phyloP scores from a whole-genome alignment of 23 tunicate genomes.

The Diplosoma virens region DNA sequence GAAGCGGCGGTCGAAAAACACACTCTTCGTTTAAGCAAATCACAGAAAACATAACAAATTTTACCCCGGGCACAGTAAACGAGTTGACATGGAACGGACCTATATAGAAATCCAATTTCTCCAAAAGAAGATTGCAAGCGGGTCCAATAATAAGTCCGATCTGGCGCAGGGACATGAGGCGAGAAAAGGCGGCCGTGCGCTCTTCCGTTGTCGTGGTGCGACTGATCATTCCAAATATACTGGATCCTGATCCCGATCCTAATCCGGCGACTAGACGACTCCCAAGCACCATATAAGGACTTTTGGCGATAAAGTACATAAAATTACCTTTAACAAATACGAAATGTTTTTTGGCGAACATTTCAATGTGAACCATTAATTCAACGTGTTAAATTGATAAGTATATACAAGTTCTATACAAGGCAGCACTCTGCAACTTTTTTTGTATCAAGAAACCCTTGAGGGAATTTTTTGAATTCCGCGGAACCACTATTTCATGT shows the following conservation, averaged over 20 bases:
- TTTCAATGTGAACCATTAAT: not conserved
- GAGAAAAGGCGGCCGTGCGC: slow-evolving; percentile 68
- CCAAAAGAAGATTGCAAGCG: slow-evolving; percentile 61
- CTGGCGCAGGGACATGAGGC: slow-evolving; percentile 80
- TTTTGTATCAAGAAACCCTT: too few relatives aligned
- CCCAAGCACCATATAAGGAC: slow-evolving; percentile 48
- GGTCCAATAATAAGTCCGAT: slow-evolving; percentile 84
- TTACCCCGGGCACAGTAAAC: slow-evolving; percentile 67
- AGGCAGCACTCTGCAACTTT: too few relatives aligned
- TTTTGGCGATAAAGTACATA: slow-evolving; percentile 54
- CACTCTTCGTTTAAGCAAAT: too few relatives aligned
- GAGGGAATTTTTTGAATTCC: not conserved
- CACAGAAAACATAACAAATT: too few relatives aligned
- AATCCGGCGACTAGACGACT: slow-evolving; percentile 76
- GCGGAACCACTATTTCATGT: too few relatives aligned
- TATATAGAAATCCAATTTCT: slow-evolving; percentile 52
- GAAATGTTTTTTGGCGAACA: not conserved
- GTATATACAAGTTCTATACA: too few relatives aligned
- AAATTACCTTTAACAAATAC: slow-evolving; percentile 41
- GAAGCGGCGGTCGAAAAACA: too few relatives aligned
- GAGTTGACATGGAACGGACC: slow-evolving; percentile 56
- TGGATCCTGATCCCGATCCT: slow-evolving; percentile 89
- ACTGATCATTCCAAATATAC: slow-evolving; percentile 72
- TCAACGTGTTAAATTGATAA: too few relatives aligned
- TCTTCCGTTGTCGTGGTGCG: slow-evolving; percentile 60